phyloP scores from a whole-genome alignment of 2,888 invertebrate genomes.

The Polymixis flavicincta region DNA sequence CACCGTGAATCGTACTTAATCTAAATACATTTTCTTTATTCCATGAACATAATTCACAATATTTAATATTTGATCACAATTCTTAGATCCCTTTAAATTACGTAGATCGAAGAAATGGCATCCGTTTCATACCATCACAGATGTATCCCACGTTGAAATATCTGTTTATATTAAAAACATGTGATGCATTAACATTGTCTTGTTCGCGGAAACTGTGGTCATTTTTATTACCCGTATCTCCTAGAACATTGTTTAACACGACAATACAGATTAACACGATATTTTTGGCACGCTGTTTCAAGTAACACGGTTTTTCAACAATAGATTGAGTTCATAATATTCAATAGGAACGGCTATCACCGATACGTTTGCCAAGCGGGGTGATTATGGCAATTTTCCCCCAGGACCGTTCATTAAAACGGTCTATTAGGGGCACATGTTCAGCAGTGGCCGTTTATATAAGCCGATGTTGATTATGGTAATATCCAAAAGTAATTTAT shows the following conservation, averaged over 20 bases:
- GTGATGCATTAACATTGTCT: slow-evolving; percentile 57
- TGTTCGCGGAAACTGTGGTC: slow-evolving; percentile 76
- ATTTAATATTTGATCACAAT: slow-evolving; percentile 36
- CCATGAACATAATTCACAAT: slow-evolving; percentile 22
- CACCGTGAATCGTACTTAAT: background rate
- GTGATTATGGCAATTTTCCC: slow-evolving; percentile 30
- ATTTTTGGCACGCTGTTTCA: slow-evolving; percentile 45
- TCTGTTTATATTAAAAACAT: slow-evolving; percentile 59
- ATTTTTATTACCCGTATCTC: slow-evolving; percentile 65
- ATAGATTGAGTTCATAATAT: slow-evolving; percentile 36
- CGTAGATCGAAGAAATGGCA: slow-evolving; percentile 45
- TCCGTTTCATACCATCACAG: slow-evolving; percentile 51
- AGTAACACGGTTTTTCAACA: slow-evolving; percentile 33
- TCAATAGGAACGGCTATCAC: slow-evolving; percentile 17
- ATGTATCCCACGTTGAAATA: slow-evolving; percentile 52
- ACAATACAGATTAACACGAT: slow-evolving; percentile 37
- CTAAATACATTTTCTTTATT: background rate
- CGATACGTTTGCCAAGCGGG: slow-evolving; percentile 33
- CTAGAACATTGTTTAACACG: slow-evolving; percentile 43
- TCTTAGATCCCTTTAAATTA: slow-evolving; percentile 37
- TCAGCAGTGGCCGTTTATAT: slow-evolving; percentile 17
- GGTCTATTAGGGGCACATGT: slow-evolving; percentile 43
- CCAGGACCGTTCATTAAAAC: slow-evolving; percentile 20
- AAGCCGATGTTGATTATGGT: slow-evolving; percentile 30
- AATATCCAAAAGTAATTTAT: slow-evolving; percentile 41